These are phyloP conservation scores for Gonocerus acuteangulatus DNA, from an alignment of 2,888 invertebrate species.

Conservation along the genomic window DNA sequence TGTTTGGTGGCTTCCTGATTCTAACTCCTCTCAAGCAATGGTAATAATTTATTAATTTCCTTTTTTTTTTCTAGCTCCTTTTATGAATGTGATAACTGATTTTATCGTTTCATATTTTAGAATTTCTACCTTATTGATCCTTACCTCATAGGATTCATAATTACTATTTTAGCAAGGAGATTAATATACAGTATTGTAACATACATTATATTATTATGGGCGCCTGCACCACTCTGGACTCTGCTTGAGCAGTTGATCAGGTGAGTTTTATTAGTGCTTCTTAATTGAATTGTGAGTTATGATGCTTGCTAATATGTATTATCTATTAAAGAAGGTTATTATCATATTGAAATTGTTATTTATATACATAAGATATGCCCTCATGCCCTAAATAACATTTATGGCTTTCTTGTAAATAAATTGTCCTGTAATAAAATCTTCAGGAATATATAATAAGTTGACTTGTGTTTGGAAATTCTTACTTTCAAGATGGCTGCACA, in stretches of 20 bases:
- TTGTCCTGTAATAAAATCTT: too few relatives aligned
- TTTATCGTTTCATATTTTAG: conserved; percentile 52
- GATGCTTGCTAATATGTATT: too few relatives aligned
- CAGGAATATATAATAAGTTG: too few relatives aligned
- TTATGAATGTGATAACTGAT: not conserved
- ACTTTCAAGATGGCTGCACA: too few relatives aligned
- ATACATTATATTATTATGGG: conserved; percentile 45
- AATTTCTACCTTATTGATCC: conserved; percentile 91
- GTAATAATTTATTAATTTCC: conserved; percentile 51
- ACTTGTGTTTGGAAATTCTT: too few relatives aligned
- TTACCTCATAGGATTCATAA: conserved; percentile 75
- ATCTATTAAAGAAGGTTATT: too few relatives aligned
- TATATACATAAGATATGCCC: too few relatives aligned
- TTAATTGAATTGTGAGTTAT: too few relatives aligned
- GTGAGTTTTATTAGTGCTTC: conserved; percentile 36
- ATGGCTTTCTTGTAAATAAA: too few relatives aligned
- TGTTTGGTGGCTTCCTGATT: conserved; percentile 95
- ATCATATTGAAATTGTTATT: too few relatives aligned
- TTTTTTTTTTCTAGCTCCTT: not conserved
- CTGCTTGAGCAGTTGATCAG: conserved; percentile 44
- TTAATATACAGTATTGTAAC: conserved; percentile 60
- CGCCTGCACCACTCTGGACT: conserved; percentile 39
- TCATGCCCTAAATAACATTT: too few relatives aligned
- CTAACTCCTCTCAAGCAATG: conserved; percentile 78
- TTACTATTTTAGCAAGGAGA: conserved; percentile 70